A percentile compares a stretch with the other conserved stretches of the same genome.
Conservation (phyloP, 1,140 invertebrate genomes). For the Acromyrmex heyeri region DNA sequence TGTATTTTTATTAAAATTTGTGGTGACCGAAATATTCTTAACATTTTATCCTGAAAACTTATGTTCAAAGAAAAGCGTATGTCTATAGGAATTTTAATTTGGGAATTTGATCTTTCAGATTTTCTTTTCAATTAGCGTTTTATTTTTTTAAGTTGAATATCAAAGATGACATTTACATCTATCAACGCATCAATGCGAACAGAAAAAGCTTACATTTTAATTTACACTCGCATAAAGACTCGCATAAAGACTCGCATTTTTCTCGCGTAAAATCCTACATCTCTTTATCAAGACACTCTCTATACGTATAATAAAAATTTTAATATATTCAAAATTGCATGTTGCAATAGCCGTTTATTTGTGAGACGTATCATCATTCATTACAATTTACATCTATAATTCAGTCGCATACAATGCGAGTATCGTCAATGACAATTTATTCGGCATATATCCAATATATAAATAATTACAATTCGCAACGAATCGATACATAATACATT, state of each 20-base stretch:
- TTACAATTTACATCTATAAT: conserved; percentile 76
- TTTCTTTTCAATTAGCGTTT: conserved; percentile 8
- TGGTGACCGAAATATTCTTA: too few species aligned
- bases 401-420: conserved; percentile 50
- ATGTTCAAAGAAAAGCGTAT: not conserved
- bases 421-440: conserved; percentile 5
- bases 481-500: not conserved
- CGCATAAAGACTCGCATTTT: not conserved
- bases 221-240: not conserved
- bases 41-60: too few species aligned
- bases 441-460: conserved; percentile 45
- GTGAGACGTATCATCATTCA: conserved; percentile 72
- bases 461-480: conserved; percentile 49
- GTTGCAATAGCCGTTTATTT: conserved; percentile 74
- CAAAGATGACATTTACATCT: conserved; percentile 17
- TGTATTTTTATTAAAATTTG: too few species aligned
- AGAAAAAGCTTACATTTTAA: conserved; percentile 17
- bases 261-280: not conserved
- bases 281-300: not conserved
- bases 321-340: not conserved
- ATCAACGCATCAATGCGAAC: not conserved
- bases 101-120: not conserved
- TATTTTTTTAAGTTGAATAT: conserved; percentile 21
- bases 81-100: not conserved
- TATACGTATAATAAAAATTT: not conserved